phyloP scores from a whole-genome alignment of 1,140 invertebrate species.

The Campoletis sonorensis region DNA sequence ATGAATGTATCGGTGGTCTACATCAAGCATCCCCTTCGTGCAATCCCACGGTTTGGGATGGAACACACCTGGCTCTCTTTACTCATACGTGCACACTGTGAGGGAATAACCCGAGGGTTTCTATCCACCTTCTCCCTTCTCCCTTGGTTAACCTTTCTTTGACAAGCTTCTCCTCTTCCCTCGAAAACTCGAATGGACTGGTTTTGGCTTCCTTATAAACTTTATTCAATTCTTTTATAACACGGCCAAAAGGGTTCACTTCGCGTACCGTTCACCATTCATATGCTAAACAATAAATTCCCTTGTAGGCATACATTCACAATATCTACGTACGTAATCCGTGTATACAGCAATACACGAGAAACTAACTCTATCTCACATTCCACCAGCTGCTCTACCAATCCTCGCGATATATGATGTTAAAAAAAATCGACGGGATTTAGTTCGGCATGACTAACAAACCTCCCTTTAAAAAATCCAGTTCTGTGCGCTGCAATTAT shows the following conservation, averaged over 20 bases:
- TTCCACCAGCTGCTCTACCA: constrained; percentile 61
- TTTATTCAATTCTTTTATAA: constrained; percentile 75
- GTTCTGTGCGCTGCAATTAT: not conserved
- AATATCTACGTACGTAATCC: not conserved
- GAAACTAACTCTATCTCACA: constrained; percentile 73
- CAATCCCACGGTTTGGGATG: constrained; percentile 74
- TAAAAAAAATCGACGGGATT: constrained; percentile 37
- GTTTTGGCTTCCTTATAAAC: constrained; percentile 73
- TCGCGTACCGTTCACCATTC: constrained; percentile 62
- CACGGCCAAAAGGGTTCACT: constrained; percentile 65
- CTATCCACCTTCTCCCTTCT: not conserved
- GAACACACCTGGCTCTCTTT: constrained; percentile 73
- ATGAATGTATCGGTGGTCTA: constrained; percentile 58
- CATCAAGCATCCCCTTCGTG: constrained; percentile 68
- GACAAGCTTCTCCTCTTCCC: constrained; percentile 24
- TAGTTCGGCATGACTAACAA: not conserved
- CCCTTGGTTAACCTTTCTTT: constrained; percentile 43
- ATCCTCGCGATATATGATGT: not conserved
- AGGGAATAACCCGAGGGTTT: constrained; percentile 44
- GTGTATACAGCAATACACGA: not conserved
- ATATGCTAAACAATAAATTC: constrained; percentile 74
- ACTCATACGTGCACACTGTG: constrained; percentile 28
- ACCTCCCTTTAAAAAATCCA: not conserved
- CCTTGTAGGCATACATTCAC: constrained; percentile 59
- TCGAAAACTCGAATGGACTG: constrained; percentile 63